These are phyloP conservation scores for Contarinia nasturtii DNA, from an alignment of 1,140 invertebrate genomes.

Conservation along the genomic window DNA sequence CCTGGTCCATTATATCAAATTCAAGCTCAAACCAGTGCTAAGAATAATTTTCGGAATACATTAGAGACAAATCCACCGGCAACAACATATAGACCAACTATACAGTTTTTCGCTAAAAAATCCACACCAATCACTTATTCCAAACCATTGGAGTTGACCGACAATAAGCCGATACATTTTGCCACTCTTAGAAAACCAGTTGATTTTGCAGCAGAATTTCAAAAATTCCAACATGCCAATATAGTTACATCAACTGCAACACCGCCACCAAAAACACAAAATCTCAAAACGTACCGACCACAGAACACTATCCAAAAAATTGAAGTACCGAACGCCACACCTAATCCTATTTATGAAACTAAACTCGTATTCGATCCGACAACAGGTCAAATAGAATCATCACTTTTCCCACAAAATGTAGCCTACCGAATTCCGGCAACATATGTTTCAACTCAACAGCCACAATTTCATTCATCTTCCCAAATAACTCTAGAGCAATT, in stretches of 20 bases:
- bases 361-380: conserved; percentile 56
- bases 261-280: conserved; percentile 17
- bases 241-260: conserved; percentile 29
- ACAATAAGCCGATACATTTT: conserved; percentile 18
- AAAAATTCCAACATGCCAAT: conserved; percentile 57
- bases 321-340: conserved; percentile 19
- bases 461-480: conserved; percentile 25
- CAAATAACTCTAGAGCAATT: conserved; percentile 15
- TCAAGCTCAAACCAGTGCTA: conserved; percentile 20
- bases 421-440: conserved; percentile 49
- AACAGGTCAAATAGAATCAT: conserved; percentile 62
- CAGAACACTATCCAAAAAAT: conserved; percentile 10
- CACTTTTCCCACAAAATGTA: conserved; percentile 54
- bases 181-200: conserved; percentile 29
- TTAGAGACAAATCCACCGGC: conserved; percentile 40
- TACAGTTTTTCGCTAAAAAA: conserved; percentile 37
- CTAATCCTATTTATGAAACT: conserved; percentile 49
- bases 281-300: conserved; percentile 20
- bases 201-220: conserved; percentile 52
- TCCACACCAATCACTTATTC: conserved; percentile 32
- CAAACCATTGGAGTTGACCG: conserved; percentile 25
- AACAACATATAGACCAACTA: conserved; percentile 38
- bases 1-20: conserved; percentile 18
- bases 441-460: conserved; percentile 41
- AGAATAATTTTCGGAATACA: conserved; percentile 23